A percentile compares a stretch with the other conserved stretches of the same genome.
phyloP scores from a whole-genome alignment of 2,113 vertebrate genomes.

The Sceloporus undulatus region DNA sequence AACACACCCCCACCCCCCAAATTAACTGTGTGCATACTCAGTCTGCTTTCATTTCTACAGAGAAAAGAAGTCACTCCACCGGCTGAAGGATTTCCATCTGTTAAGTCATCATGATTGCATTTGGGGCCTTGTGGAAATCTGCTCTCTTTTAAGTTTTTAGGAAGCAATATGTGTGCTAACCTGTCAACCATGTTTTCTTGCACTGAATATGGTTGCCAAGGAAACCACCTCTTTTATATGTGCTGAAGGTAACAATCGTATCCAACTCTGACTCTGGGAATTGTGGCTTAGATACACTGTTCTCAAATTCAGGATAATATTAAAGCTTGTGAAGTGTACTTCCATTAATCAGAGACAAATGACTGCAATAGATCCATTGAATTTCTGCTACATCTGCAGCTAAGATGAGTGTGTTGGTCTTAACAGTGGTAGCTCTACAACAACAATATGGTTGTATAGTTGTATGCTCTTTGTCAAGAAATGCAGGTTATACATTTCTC shows the following conservation, averaged over 20 bases:
- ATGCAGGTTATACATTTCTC: not conserved
- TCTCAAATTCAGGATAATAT: constrained; percentile 42
- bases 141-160: constrained; percentile 39
- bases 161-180: constrained; percentile 36
- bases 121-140: not conserved
- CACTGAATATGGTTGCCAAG: constrained; percentile 68
- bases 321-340: constrained; percentile 60
- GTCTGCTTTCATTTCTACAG: not conserved
- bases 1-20: not conserved
- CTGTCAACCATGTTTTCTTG: constrained; percentile 66
- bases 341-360: not conserved
- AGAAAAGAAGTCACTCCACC: not conserved
- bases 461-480: not conserved
- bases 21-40: constrained; percentile 2
- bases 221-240: constrained; percentile 68
- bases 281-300: constrained; percentile 56
- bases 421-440: not conserved
- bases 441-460: not conserved
- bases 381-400: not conserved
- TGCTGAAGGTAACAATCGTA: constrained; percentile 42
- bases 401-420: not conserved
- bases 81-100: not conserved
- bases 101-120: not conserved
- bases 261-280: constrained; percentile 58
- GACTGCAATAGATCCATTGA: too few species aligned